These are phyloP conservation scores for Cephus rjabovi DNA, from an alignment of 2,888 invertebrate genomes.

Conservation along the genomic window DNA sequence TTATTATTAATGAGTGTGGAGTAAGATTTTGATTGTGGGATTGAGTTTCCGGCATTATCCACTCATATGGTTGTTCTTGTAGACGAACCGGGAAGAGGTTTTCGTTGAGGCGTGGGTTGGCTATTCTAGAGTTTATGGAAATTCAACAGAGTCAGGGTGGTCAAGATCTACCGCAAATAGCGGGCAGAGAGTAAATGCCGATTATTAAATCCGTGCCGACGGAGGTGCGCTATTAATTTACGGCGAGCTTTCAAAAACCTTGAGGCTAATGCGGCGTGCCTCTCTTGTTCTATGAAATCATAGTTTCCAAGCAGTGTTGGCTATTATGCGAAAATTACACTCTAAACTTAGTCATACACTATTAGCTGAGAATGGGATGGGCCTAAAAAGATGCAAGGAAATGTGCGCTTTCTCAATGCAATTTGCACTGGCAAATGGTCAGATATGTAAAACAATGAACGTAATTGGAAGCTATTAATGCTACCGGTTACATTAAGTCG, in stretches of 20 bases:
- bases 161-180: not conserved
- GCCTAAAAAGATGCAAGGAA: slow-evolving; percentile 16
- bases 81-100: not conserved
- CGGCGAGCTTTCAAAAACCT: slow-evolving; percentile 58
- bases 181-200: slow-evolving; percentile 10
- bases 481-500: not conserved
- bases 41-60: not conserved
- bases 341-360: slow-evolving; percentile 48
- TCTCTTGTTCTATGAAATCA: slow-evolving; percentile 50
- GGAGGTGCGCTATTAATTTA: slow-evolving; percentile 47
- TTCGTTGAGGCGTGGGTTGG: not conserved
- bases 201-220: slow-evolving; percentile 20
- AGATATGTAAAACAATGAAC: slow-evolving; percentile 1
- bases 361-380: slow-evolving; percentile 33
- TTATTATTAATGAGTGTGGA: not conserved
- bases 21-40: not conserved
- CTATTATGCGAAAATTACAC: slow-evolving; percentile 47
- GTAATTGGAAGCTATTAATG: not conserved
- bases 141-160: not conserved
- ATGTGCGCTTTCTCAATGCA: not conserved
- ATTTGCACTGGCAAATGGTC: slow-evolving; percentile 1
- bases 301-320: slow-evolving; percentile 37
- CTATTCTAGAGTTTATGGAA: not conserved
- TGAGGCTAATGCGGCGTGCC: slow-evolving; percentile 42
- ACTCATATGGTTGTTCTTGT: not conserved